A percentile compares a stretch with the other conserved stretches of the same genome.
Conservation (phyloP, 2,113 vertebrate genomes). For the Pseudopodoces humilis region DNA sequence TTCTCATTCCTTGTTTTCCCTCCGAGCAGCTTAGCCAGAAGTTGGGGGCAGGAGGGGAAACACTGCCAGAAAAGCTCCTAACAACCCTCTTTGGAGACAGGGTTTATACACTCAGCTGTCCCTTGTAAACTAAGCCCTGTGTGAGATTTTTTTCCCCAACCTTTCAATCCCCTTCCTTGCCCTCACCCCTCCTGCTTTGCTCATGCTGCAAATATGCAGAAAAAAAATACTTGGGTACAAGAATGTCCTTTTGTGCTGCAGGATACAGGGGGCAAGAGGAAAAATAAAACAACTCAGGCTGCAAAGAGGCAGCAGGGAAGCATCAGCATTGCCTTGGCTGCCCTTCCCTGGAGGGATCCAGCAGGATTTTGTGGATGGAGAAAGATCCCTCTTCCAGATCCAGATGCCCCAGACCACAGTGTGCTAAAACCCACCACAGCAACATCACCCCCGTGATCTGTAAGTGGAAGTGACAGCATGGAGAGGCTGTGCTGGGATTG, state of each 20-base stretch:
- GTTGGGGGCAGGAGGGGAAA: background rate
- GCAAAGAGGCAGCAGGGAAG: background rate
- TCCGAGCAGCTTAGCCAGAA: conserved; percentile 45
- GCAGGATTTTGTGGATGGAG: background rate
- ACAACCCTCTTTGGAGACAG: conserved; percentile 70
- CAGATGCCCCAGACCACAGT: background rate
- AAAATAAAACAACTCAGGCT: background rate
- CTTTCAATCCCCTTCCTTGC: conserved; percentile 52
- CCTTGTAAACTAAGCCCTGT: conserved; percentile 81
- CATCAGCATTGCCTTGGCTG: background rate
- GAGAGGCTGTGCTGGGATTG: background rate
- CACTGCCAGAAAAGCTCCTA: conserved; percentile 71
- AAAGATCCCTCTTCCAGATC: background rate
- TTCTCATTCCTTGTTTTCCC: conserved; percentile 49
- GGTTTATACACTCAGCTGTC: conserved; percentile 79
- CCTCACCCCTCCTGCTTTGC: conserved; percentile 56
- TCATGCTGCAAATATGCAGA: conserved; percentile 73
- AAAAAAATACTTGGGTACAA: conserved; percentile 47
- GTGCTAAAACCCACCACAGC: conserved; percentile 16
- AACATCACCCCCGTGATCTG: background rate
- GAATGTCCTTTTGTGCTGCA: conserved; percentile 69
- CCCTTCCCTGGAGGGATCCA: background rate
- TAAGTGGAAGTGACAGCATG: conserved; percentile 17
- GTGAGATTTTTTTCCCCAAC: conserved; percentile 73
- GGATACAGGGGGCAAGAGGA: conserved; percentile 6